Percentiles rank a stretch among this genome's conserved stretches.
Conservation (phyloP, 2,797 vertebrate genomes). For the Paguma larvata region DNA sequence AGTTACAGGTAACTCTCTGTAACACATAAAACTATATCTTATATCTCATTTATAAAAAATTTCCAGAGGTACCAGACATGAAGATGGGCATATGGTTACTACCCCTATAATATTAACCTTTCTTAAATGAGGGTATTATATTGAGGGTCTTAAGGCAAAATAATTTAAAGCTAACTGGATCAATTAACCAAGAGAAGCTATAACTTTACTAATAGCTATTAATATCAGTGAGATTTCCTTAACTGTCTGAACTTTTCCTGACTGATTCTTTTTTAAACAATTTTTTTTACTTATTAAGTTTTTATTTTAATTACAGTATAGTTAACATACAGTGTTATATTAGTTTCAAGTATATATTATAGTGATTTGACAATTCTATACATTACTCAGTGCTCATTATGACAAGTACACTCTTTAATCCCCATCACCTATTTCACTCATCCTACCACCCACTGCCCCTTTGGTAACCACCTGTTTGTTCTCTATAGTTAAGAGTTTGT, state of each 20-base stretch:
- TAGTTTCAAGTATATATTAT: neutral
- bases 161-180: constrained; percentile 50
- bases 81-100: neutral
- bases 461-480: neutral
- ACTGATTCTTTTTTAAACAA: neutral
- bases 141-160: constrained; percentile 54
- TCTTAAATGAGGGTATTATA: neutral
- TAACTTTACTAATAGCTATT: neutral
- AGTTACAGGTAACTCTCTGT: neutral
- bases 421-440: neutral
- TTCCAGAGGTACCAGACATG: neutral
- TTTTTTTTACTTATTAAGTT: neutral
- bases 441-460: neutral
- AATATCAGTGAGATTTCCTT: constrained; percentile 18
- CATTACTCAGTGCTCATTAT: neutral
- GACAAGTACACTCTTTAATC: neutral
- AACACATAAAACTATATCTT: neutral
- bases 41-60: constrained; percentile 13
- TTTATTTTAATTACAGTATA: neutral
- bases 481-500: neutral
- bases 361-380: neutral
- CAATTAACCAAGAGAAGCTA: neutral
- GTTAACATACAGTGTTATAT: neutral
- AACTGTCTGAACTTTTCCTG: neutral
- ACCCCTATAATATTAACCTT: constrained; percentile 23